Evolutionary conservation across 1,140 invertebrate genomes (phyloP), one percentile per base, ranked within the genome.

Genomic region (Panonychus citri): DNA sequence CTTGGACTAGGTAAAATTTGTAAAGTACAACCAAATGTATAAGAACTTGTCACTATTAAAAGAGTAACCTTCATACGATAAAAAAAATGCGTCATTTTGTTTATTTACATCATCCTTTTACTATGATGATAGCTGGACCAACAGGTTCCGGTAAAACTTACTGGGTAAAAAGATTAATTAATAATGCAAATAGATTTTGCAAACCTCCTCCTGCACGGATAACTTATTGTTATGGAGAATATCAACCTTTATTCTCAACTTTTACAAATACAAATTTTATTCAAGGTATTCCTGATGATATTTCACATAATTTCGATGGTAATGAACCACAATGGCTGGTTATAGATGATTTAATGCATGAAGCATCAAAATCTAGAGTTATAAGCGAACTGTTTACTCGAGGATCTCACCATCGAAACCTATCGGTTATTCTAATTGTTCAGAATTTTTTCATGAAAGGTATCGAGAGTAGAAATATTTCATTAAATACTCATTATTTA

Each of bases 371-470:
- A 39, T 63, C 66, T 60, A 61, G 59, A 25, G 57, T 59, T 1
- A 56, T 70, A 52, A 64, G 66, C 2, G 66, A 70, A 61, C 62
- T 71, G 17, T 70, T 69, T 59, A 69, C 67, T 12, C 67, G 70
- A 65, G 64, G 63, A 1, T 64, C 61, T 61, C 64, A 70, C 62
- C 63, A 66, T 56, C 56, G 64, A 58, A 70, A 70, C 57, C 53
- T 69, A 25, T 69, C 64, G 60, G 67, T 69, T 27, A 66, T 71
- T 60, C 69, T 65, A 50, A 66, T 69, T 53, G 67, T 67, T 24
- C 67, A 70, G 63, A 70, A 69, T 60, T 49, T 69, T 55, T 68
- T 69, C 62, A 64, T 70, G 62, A 65, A 68, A 62, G 67, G 67
- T 13, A 64, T 61, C 59, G 64, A 65, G 0, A 64, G 66, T 42